Conservation (phyloP, 1,140 invertebrate species). For the Meteorus sp. region DNA sequence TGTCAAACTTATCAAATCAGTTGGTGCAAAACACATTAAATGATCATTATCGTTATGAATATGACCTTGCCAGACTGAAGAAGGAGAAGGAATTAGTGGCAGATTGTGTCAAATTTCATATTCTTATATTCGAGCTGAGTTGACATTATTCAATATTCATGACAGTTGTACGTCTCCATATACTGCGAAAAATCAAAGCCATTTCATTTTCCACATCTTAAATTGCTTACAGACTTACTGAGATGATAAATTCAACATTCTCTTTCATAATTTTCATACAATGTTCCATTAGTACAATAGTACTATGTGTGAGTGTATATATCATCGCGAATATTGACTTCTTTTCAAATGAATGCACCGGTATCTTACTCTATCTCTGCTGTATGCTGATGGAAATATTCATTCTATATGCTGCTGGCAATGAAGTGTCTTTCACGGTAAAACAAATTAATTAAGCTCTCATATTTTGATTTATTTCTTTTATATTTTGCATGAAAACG, state of each 20-base stretch:
- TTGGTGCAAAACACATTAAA: not conserved
- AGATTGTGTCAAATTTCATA: constrained; percentile 21
- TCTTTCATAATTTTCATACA: constrained; percentile 19
- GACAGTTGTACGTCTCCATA: not conserved
- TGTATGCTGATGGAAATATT: constrained; percentile 25
- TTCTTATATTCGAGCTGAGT: constrained; percentile 19
- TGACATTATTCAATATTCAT: not conserved
- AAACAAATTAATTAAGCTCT: too few species aligned
- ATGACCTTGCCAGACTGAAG: not conserved
- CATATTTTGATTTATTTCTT: too few species aligned
- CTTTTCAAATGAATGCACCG: constrained; percentile 18
- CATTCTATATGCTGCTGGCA: constrained; percentile 21
- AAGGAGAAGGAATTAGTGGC: constrained; percentile 18
- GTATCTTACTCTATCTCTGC: constrained; percentile 17
- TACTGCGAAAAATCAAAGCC: too few species aligned
- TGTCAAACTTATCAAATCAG: not conserved
- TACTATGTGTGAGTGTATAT: constrained; percentile 23
- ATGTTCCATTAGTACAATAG: constrained; percentile 13
- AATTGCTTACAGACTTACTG: constrained; percentile 19
- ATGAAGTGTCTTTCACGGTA: constrained; percentile 21
- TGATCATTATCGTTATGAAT: not conserved
- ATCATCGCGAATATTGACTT: constrained; percentile 8
- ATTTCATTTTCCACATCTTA: too few species aligned
- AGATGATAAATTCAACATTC: constrained; percentile 19
- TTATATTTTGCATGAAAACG: not conserved